phyloP scores from a whole-genome alignment of 2,113 vertebrate species.

The Oenanthe oenanthe region DNA sequence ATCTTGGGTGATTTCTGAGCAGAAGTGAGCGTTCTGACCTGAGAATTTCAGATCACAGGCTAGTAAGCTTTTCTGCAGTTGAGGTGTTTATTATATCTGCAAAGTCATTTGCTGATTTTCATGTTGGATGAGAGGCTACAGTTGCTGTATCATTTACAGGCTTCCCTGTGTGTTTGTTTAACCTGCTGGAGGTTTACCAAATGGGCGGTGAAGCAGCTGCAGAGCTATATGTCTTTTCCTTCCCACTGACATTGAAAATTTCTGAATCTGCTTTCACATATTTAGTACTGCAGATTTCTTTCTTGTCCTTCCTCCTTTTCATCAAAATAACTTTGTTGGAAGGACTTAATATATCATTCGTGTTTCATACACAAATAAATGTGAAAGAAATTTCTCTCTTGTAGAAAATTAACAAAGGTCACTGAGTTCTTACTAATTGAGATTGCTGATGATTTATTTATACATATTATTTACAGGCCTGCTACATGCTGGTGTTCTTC shows the following conservation, averaged over 20 bases:
- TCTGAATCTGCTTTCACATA: background rate
- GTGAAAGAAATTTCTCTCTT: background rate
- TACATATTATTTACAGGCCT: background rate
- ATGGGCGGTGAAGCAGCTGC: constrained; percentile 17
- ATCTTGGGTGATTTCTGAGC: constrained; percentile 6
- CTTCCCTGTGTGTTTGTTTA: constrained; percentile 45
- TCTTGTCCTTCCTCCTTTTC: background rate
- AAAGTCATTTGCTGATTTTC: constrained; percentile 47
- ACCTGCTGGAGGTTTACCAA: constrained; percentile 41
- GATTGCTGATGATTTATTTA: constrained; percentile 17
- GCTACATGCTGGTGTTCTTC: background rate
- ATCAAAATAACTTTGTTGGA: background rate
- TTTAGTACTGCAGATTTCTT: background rate
- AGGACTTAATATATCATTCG: background rate
- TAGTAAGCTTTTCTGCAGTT: constrained; percentile 30
- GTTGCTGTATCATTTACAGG: constrained; percentile 5
- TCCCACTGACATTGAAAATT: background rate
- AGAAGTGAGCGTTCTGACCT: constrained; percentile 19
- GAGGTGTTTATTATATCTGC: constrained; percentile 46
- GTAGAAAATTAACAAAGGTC: background rate
- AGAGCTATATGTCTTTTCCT: constrained; percentile 5
- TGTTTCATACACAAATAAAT: background rate
- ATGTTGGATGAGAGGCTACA: constrained; percentile 35
- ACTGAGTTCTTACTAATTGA: background rate
- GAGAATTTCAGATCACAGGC: constrained; percentile 26